Evolutionary conservation across 1,140 invertebrate genomes (phyloP).

Genomic region (Brachionus angularis): DNA sequence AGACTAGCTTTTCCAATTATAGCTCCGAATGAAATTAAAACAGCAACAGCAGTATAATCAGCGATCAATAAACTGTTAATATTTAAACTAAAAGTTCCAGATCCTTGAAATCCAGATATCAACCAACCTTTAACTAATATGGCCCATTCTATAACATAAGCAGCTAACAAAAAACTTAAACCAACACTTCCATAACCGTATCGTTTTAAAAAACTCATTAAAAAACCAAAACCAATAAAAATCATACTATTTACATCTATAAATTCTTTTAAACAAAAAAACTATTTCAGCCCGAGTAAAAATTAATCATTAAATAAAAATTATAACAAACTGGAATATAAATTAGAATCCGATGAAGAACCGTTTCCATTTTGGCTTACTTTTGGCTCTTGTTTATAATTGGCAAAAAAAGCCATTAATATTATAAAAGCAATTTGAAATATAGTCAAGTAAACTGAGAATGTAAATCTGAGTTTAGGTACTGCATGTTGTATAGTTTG

Average conservation of each 20-base stretch:
- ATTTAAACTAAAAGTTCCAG: too few relatives aligned
- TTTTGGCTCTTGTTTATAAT: neutral
- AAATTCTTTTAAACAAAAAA: too few relatives aligned
- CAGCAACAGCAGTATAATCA: slow-evolving; percentile 78
- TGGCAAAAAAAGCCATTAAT: neutral
- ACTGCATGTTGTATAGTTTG: neutral
- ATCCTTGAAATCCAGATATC: too few relatives aligned
- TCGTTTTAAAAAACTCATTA: slow-evolving; percentile 83
- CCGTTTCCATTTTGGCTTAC: too few relatives aligned
- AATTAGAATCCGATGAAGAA: too few relatives aligned
- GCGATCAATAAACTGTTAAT: slow-evolving; percentile 71
- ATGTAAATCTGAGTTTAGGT: neutral
- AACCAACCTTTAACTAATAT: slow-evolving; percentile 43
- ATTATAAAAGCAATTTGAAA: neutral
- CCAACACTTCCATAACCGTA: slow-evolving; percentile 62
- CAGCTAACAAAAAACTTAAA: slow-evolving; percentile 46
- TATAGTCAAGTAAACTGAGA: neutral
- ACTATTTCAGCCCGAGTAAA: too few relatives aligned
- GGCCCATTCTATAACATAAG: slow-evolving; percentile 45
- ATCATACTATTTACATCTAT: slow-evolving; percentile 70
- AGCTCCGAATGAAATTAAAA: slow-evolving; percentile 86
- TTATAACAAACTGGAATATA: too few relatives aligned
- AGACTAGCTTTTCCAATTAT: slow-evolving; percentile 78
- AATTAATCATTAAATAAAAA: too few relatives aligned
- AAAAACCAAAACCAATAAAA: slow-evolving; percentile 84